phyloP scores from a whole-genome alignment of 2,888 invertebrate species.

The Protula sp. region DNA sequence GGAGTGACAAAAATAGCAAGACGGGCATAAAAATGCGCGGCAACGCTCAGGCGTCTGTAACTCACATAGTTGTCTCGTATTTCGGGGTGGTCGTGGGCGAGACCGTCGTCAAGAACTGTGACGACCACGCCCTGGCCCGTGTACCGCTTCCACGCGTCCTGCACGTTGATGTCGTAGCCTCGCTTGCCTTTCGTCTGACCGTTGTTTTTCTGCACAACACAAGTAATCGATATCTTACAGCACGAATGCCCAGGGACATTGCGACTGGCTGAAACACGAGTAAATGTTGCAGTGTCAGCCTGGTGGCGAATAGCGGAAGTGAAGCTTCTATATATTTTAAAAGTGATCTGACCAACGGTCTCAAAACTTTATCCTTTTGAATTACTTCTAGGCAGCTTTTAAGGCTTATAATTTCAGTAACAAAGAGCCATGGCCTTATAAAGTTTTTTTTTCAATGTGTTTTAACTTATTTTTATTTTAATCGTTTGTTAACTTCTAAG shows the following conservation, averaged over 20 bases:
- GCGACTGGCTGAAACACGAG: too few relatives aligned
- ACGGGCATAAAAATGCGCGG: too few relatives aligned
- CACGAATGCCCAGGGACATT: too few relatives aligned
- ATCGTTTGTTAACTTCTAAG: neutral
- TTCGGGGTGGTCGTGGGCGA: constrained; percentile 54
- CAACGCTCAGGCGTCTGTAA: constrained; percentile 2
- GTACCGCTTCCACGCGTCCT: constrained; percentile 49
- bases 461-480: neutral
- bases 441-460: neutral
- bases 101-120: constrained; percentile 53
- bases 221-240: neutral
- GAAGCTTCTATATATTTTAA: neutral
- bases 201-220: constrained; percentile 34
- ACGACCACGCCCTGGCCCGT: constrained; percentile 50
- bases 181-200: constrained; percentile 41
- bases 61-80: constrained; percentile 52
- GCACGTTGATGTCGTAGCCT: constrained; percentile 49
- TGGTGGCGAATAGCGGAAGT: neutral
- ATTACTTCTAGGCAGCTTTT: too few relatives aligned
- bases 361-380: too few relatives aligned
- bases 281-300: neutral
- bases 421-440: neutral
- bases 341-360: too few relatives aligned
- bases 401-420: too few relatives aligned
- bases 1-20: too few relatives aligned